Percentiles rank a stretch among this genome's conserved stretches.
Evolutionary conservation across 2,797 vertebrate species (phyloP).

Genomic region (Atherinosoma microstoma): DNA sequence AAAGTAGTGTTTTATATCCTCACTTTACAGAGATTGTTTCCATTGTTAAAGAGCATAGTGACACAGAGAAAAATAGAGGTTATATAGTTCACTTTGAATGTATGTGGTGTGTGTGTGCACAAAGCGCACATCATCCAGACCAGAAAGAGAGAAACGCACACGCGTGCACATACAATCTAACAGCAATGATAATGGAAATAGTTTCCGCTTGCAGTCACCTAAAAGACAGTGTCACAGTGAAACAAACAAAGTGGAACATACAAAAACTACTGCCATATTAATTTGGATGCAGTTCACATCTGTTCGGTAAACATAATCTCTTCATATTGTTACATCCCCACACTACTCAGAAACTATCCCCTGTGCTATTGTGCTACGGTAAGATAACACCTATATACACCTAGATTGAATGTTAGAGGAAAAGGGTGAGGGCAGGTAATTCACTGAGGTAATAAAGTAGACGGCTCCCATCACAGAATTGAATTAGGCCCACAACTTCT

Average conservation of each 20-base stretch:
- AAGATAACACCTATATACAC: conserved; percentile 63
- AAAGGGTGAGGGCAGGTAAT: conserved; percentile 64
- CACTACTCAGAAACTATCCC: conserved; percentile 49
- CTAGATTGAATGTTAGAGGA: conserved; percentile 64
- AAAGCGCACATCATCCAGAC: conserved; percentile 2
- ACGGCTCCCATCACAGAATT: conserved; percentile 64
- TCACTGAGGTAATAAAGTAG: conserved; percentile 67
- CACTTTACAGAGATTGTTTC: conserved; percentile 1
- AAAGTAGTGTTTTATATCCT: not conserved
- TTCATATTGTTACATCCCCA: conserved; percentile 40
- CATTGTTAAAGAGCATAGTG: not conserved
- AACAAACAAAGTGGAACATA: conserved; percentile 7
- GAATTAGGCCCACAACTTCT: conserved; percentile 66
- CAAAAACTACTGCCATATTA: conserved; percentile 4
- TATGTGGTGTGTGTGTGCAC: not conserved
- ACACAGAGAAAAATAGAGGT: not conserved
- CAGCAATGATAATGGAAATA: conserved; percentile 15
- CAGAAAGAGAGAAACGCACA: conserved; percentile 20
- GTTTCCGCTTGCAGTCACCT: conserved; percentile 20
- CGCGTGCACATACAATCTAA: not conserved
- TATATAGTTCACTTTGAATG: not conserved
- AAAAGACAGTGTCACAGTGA: not conserved
- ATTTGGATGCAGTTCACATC: conserved; percentile 44
- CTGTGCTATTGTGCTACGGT: conserved; percentile 57
- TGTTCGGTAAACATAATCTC: conserved; percentile 43